Evolutionary conservation across 2,113 vertebrate genomes (phyloP).

Genomic region (Syrrhaptes paradoxus): DNA sequence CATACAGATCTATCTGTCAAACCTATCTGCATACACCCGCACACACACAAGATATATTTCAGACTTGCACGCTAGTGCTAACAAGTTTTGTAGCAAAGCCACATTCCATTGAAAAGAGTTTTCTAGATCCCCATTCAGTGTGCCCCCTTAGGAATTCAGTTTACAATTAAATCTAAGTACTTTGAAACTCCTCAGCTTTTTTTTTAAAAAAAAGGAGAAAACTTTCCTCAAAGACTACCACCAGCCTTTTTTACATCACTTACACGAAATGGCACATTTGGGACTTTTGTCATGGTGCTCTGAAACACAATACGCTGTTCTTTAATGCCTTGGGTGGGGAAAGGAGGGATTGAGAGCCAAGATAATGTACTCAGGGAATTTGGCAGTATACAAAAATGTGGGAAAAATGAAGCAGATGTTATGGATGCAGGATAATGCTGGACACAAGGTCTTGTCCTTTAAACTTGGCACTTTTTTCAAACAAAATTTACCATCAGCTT

Average conservation of each 20-base stretch:
- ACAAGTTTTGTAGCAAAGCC: slow-evolving; percentile 39
- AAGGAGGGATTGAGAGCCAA: not conserved
- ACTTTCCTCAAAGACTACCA: not conserved
- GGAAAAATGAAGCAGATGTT: not conserved
- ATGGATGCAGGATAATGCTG: not conserved
- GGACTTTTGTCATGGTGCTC: not conserved
- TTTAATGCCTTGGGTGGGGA: not conserved
- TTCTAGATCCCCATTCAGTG: not conserved
- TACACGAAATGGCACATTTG: not conserved
- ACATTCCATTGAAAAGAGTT: slow-evolving; percentile 33
- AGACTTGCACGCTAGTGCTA: not conserved
- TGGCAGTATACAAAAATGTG: not conserved
- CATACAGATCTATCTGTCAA: not conserved
- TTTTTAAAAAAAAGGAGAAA: too few species aligned
- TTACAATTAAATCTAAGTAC: not conserved
- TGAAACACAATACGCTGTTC: not conserved
- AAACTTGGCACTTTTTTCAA: not conserved
- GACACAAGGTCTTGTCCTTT: not conserved
- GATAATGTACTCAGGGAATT: not conserved
- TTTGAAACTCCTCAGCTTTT: not conserved
- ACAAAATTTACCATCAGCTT: not conserved
- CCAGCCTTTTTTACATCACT: not conserved
- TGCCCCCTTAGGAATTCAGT: not conserved
- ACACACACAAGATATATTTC: not conserved
- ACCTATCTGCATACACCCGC: not conserved